Conservation (phyloP, 2,888 invertebrate genomes). For the Drosophila mimica region DNA sequence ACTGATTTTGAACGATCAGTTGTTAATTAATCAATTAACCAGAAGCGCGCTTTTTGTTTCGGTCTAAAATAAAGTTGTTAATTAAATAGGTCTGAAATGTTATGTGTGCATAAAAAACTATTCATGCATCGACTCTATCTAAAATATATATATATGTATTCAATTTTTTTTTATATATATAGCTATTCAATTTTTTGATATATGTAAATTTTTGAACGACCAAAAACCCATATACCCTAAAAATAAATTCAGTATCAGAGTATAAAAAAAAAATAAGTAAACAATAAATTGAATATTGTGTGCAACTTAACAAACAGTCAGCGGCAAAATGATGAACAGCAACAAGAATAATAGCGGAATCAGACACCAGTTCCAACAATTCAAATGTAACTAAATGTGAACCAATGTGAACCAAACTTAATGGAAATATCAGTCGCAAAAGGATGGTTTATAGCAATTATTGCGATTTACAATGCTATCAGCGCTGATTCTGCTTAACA, state of each 20-base stretch:
- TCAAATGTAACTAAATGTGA: conserved; percentile 32
- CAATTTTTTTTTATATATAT: not conserved
- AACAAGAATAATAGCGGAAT: not conserved
- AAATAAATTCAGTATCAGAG: not conserved
- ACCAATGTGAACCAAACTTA: not conserved
- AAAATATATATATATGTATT: no score
- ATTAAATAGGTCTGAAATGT: no score
- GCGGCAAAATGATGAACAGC: not conserved
- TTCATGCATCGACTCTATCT: no score
- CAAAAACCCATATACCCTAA: not conserved
- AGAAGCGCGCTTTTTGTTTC: no score
- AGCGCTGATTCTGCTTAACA: no score
- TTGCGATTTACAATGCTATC: conserved; percentile 18
- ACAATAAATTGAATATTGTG: not conserved
- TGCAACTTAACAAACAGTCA: not conserved
- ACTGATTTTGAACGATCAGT: no score
- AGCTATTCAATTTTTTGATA: no score
- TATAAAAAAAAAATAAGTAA: no score
- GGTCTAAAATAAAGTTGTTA: no score
- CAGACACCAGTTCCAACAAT: conserved; percentile 1
- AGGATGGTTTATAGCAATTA: conserved; percentile 19
- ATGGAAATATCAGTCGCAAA: conserved; percentile 37
- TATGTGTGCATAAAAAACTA: no score
- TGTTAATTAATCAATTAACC: no score
- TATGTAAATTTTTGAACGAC: not conserved